Evolutionary conservation across 2,888 invertebrate species (phyloP).

Genomic region (Metellina segmentata): DNA sequence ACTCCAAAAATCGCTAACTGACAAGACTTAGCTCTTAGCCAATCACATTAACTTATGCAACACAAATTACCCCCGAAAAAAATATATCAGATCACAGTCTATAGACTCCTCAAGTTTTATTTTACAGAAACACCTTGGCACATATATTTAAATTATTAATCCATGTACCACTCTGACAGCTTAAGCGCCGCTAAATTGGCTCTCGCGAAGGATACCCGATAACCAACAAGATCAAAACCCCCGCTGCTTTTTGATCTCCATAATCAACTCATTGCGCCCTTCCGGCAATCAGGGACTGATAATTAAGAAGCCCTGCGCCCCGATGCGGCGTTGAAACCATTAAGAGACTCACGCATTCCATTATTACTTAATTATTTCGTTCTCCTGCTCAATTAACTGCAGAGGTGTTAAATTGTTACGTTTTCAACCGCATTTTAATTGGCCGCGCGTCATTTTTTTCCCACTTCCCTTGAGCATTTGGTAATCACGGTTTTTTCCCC

Average conservation of each 20-base stretch:
- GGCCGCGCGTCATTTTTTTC: neutral
- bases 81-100: no score
- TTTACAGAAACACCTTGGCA: no score
- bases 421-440: slow-evolving; percentile 48
- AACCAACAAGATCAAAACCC: neutral
- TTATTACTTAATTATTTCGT: slow-evolving; percentile 68
- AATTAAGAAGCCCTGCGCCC: slow-evolving; percentile 49
- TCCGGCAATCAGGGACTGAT: neutral
- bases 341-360: slow-evolving; percentile 61
- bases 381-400: slow-evolving; percentile 54
- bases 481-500: slow-evolving; percentile 1
- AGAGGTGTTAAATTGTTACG: slow-evolving; percentile 70
- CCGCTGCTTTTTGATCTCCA: neutral
- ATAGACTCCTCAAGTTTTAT: no score
- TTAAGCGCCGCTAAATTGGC: no score
- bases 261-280: slow-evolving; percentile 3
- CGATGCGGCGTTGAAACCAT: slow-evolving; percentile 52
- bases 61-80: no score
- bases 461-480: slow-evolving; percentile 1
- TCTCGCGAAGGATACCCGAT: no score
- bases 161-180: no score
- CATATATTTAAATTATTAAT: no score
- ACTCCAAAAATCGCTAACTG: no score
- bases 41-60: no score
- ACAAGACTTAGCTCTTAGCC: no score